A percentile compares a stretch with the other conserved stretches of the same genome.
These are phyloP conservation scores for Pionites leucogaster DNA, from an alignment of 2,113 vertebrate species.

Conservation along the genomic window DNA sequence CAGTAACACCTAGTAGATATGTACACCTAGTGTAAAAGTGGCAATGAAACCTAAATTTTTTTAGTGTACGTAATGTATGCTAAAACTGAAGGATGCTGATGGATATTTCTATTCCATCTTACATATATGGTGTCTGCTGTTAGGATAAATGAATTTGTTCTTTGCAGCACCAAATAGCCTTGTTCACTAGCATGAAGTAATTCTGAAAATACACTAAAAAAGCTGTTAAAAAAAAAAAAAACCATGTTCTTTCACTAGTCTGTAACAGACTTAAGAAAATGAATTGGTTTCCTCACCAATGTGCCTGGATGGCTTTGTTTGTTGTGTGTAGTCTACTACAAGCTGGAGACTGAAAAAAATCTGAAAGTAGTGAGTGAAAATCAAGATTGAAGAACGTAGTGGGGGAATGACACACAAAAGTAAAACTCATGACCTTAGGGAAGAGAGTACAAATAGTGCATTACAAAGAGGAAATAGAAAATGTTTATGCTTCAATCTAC, in stretches of 20 bases:
- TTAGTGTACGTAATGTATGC: neutral
- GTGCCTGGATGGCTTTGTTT: neutral
- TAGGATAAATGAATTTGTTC: neutral
- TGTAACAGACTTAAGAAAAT: neutral
- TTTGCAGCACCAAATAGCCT: neutral
- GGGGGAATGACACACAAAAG: neutral
- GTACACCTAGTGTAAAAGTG: neutral
- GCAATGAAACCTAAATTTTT: neutral
- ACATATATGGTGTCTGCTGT: neutral
- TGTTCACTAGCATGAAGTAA: neutral
- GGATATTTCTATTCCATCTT: neutral
- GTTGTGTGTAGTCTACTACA: neutral
- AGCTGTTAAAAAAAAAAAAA: neutral
- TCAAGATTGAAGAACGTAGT: neutral
- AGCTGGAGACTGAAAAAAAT: neutral
- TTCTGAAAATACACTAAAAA: neutral
- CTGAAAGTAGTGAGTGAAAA: neutral
- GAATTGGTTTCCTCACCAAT: neutral
- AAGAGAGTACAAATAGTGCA: neutral
- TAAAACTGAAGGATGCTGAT: neutral
- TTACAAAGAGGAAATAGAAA: neutral
- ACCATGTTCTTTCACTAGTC: neutral
- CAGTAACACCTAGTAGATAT: accelerated
- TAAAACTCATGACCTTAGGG: neutral
- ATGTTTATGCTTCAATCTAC: neutral